These are phyloP conservation scores for Takifugu bimaculatus DNA, from an alignment of 2,113 vertebrate species.

Conservation along the genomic window DNA sequence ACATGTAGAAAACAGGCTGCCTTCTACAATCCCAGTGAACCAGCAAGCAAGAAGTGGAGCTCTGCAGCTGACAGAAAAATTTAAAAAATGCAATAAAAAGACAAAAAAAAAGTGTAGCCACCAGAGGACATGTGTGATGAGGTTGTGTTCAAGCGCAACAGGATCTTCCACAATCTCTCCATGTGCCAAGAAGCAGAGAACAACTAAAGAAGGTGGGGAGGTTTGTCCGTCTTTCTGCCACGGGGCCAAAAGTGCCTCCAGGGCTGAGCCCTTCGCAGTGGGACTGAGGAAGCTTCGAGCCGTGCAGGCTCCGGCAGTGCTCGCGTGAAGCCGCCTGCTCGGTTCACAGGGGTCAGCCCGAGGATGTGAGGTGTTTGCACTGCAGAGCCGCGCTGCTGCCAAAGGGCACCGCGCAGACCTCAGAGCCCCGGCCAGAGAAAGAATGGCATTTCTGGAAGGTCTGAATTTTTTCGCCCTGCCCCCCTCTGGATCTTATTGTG, in stretches of 20 bases:
- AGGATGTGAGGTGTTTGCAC: slow-evolving; percentile 63
- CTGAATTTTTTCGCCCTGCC: slow-evolving; percentile 9
- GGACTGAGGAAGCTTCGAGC: slow-evolving; percentile 57
- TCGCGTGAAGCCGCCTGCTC: slow-evolving; percentile 19
- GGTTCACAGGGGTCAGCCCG: slow-evolving; percentile 56
- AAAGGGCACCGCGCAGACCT: slow-evolving; percentile 31
- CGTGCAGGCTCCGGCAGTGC: slow-evolving; percentile 19
- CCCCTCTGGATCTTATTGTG: slow-evolving; percentile 1
- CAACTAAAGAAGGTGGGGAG: too few species aligned
- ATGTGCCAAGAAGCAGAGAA: too few species aligned
- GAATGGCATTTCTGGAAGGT: slow-evolving; percentile 49
- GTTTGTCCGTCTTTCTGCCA: background rate
- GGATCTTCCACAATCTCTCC: too few species aligned
- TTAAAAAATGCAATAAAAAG: too few species aligned
- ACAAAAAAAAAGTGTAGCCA: too few species aligned
- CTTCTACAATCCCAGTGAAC: too few species aligned
- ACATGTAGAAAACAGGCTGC: too few species aligned
- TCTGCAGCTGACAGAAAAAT: too few species aligned
- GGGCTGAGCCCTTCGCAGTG: slow-evolving; percentile 24
- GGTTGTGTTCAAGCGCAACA: too few species aligned
- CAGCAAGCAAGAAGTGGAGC: too few species aligned
- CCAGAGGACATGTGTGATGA: too few species aligned
- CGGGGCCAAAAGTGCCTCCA: background rate
- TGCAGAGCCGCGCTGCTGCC: slow-evolving; percentile 46
- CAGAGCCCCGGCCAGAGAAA: slow-evolving; percentile 35